Conservation (phyloP, 2,797 vertebrate genomes). For the Peromyscus attwateri region DNA sequence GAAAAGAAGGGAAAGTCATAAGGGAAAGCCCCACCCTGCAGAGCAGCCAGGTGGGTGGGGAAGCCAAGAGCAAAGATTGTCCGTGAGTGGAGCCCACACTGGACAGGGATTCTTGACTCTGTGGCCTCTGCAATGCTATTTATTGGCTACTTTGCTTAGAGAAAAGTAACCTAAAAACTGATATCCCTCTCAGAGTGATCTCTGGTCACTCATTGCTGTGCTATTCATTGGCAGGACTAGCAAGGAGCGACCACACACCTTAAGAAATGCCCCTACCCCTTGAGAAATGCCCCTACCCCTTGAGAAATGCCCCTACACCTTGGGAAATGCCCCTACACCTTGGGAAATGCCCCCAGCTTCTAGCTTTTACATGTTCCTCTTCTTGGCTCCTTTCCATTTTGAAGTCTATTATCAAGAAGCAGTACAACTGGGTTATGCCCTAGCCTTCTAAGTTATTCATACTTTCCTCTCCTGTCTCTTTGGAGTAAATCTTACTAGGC, state of each 20-base stretch:
- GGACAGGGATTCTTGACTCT: neutral
- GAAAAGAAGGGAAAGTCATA: neutral
- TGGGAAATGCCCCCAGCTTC: neutral
- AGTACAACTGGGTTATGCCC: neutral
- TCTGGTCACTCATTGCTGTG: neutral
- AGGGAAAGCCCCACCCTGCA: neutral
- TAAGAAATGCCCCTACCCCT: neutral
- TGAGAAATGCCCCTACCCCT: too few relatives aligned
- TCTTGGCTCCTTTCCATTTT: neutral
- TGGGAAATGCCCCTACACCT: too few relatives aligned
- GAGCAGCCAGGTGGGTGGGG: neutral
- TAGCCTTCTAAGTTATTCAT: neutral
- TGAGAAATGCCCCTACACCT: too few relatives aligned
- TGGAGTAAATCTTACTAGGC: neutral
- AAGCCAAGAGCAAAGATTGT: neutral
- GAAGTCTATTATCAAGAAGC: neutral
- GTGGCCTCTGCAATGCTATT: neutral
- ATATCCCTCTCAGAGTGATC: too few relatives aligned
- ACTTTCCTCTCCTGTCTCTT: neutral
- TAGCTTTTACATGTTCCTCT: neutral
- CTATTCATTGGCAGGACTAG: neutral
- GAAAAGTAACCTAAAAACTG: neutral
- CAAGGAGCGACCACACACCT: neutral
- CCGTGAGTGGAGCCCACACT: fast-evolving
- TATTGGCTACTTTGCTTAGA: neutral